Evolutionary conservation across 2,113 vertebrate genomes (phyloP).

Genomic region (Mormoops blainvillei): DNA sequence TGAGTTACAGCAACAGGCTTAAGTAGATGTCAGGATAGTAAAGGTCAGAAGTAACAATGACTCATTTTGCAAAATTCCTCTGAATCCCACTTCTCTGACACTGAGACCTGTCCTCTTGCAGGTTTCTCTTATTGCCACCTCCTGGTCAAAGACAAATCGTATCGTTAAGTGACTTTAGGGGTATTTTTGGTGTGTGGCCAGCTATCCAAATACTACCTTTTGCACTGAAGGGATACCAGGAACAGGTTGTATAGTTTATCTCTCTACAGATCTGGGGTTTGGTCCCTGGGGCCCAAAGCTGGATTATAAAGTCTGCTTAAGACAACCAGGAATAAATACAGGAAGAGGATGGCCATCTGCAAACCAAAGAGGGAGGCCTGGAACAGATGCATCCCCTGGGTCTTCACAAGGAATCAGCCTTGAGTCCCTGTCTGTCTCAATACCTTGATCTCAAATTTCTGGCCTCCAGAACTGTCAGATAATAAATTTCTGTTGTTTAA

Average conservation of each 20-base stretch:
- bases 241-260: not conserved
- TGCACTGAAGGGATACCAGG: not conserved
- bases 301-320: not conserved
- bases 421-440: not conserved
- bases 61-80: not conserved
- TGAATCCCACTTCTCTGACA: not conserved
- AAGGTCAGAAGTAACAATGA: not conserved
- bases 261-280: not conserved
- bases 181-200: not conserved
- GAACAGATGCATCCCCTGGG: not conserved
- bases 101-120: not conserved
- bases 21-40: not conserved
- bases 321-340: not conserved
- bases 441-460: not conserved
- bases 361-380: not conserved
- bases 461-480: not conserved
- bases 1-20: not conserved
- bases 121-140: not conserved
- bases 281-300: not conserved
- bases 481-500: not conserved
- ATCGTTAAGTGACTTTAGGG: not conserved
- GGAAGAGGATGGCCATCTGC: not conserved
- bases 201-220: not conserved
- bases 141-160: not conserved
- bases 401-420: not conserved